Evolutionary conservation across 2,888 invertebrate genomes (phyloP).

Genomic region (Acholoe squamosa): DNA sequence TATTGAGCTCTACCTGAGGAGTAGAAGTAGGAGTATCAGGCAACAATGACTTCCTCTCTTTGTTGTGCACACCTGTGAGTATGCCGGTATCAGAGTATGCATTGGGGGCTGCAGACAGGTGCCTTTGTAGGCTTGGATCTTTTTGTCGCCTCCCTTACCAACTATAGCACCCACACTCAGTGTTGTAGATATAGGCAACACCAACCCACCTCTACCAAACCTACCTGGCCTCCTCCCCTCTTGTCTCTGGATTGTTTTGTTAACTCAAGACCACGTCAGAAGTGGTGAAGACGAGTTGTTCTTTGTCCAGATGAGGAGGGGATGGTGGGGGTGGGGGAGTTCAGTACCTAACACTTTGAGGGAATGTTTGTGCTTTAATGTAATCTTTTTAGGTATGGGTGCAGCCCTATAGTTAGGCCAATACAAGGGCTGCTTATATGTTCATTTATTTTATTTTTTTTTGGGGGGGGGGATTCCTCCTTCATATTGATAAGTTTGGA

Average conservation of each 20-base stretch:
- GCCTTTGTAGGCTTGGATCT: conserved; percentile 6
- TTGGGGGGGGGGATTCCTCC: too few species aligned
- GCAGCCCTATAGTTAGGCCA: too few species aligned
- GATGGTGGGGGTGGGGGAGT: background rate
- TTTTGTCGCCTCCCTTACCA: background rate
- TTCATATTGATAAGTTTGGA: too few species aligned
- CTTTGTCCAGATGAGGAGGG: conserved; percentile 11
- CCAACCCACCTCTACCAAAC: background rate
- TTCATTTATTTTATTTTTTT: too few species aligned
- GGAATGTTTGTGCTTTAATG: too few species aligned
- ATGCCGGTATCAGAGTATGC: background rate
- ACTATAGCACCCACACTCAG: background rate
- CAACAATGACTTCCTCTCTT: conserved; percentile 33
- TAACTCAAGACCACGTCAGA: conserved; percentile 38
- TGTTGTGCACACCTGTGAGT: conserved; percentile 30
- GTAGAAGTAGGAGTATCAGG: too few species aligned
- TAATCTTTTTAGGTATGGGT: too few species aligned
- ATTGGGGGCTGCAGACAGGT: background rate
- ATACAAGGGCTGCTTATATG: too few species aligned
- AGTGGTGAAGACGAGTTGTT: conserved; percentile 16
- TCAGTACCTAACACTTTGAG: background rate
- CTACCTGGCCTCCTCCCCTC: background rate
- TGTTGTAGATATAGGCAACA: background rate
- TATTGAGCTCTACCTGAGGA: conserved; percentile 40
- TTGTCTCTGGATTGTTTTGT: conserved; percentile 35